Percentiles rank a stretch among this genome's conserved stretches.
These are phyloP conservation scores for Hemiscyllium ocellatum DNA, from an alignment of 2,113 vertebrate species.

Conservation along the genomic window DNA sequence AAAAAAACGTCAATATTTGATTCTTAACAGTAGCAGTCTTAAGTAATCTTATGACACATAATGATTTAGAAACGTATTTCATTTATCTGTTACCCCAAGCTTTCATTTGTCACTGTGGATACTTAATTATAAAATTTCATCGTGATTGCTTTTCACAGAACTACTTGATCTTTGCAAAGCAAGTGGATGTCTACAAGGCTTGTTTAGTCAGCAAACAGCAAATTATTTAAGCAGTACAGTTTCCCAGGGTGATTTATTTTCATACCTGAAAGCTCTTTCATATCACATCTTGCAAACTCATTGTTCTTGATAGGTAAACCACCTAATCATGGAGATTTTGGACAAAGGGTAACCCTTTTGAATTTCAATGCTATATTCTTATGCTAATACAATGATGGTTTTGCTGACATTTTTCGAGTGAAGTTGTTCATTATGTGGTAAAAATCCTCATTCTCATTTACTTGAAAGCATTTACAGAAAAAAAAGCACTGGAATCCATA, in stretches of 20 bases:
- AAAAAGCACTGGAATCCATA: not conserved
- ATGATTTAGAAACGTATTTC: constrained; percentile 25
- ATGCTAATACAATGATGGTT: too few relatives aligned
- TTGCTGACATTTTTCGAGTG: not conserved
- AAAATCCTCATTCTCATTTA: not conserved
- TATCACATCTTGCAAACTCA: not conserved
- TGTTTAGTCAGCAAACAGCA: not conserved
- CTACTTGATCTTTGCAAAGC: constrained; percentile 45
- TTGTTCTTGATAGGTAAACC: not conserved
- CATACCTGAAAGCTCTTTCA: constrained; percentile 15
- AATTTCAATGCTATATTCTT: not conserved
- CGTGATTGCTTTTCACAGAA: constrained; percentile 43
- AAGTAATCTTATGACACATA: constrained; percentile 40
- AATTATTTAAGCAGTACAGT: not conserved
- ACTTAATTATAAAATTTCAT: constrained; percentile 42
- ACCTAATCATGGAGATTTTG: not conserved
- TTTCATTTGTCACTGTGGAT: constrained; percentile 46
- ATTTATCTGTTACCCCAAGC: constrained; percentile 43
- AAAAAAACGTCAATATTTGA: constrained; percentile 59
- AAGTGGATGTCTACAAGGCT: constrained; percentile 35
- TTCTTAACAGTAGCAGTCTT: constrained; percentile 50
- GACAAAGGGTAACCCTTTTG: not conserved
- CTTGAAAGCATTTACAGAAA: not conserved
- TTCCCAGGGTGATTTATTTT: constrained; percentile 11
- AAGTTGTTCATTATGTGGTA: not conserved